Base-by-base conservation (phyloP, 2,888 invertebrate genomes). In the Calliphora vomitoria region DNA sequence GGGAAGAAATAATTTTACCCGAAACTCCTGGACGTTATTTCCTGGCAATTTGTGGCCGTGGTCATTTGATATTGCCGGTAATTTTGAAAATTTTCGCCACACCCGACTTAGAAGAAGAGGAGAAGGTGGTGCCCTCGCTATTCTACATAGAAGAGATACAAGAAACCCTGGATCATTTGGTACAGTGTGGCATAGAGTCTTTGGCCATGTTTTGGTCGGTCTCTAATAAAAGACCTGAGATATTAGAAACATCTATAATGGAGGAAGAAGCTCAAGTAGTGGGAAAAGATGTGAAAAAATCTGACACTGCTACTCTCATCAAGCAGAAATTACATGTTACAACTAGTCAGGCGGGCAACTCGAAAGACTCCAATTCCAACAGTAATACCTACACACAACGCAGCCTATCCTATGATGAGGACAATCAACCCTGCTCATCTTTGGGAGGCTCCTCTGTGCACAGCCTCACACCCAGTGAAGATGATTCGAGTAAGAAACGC, bases 141-240 rank as follows among this genome's bases (percentile, higher is more conserved):
- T 97, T 98, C 93, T 97, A 98, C 90, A 97, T 98, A 0, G 98
- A 98, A 94, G 98, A 98, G 93, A 98, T 97, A 74, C 97, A 97
- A 92, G 97, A 97, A 88, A 98, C 98, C 2, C 93, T 98, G 4
- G 96, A 96, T 72, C 95, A 97, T 89, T 94, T 97, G 0, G 96
- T 96, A 90, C 96, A 96, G 89, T 95, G 97, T 15, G 97, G 97
- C 4, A 94, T 97, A 25, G 95, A 97, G 86, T 96, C 96, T 89
- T 94, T 97, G 74, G 95, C 97, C 11, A 95, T 95, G 58, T 93
- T 93, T 76, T 96, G 96, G 96, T 94, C 96, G 86, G 92, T 95
- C 0, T 95, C 96, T 0, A 96, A 96, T 91, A 95, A 96, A 0
- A 95, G 95, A 31, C 96, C 96, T 0, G 92, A 92, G 44, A 90